Percentiles rank a stretch among this genome's conserved stretches.
Conservation (phyloP, 2,113 vertebrate genomes). For the Gymnogyps californianus region DNA sequence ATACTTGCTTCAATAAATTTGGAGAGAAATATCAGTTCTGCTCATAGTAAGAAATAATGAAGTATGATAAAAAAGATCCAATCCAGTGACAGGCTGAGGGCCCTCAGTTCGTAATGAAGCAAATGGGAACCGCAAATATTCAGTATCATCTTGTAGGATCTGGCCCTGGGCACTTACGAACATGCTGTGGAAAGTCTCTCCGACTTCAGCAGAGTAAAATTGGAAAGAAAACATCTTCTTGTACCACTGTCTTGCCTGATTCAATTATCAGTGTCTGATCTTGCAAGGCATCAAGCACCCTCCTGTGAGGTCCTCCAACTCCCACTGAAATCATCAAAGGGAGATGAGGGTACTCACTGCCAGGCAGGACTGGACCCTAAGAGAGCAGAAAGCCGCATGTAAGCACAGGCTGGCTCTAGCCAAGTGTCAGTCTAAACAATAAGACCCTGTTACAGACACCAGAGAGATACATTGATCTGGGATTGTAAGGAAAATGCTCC, state of each 20-base stretch:
- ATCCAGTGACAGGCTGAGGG: background rate
- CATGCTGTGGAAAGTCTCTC: background rate
- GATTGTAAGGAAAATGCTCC: background rate
- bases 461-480: background rate
- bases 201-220: background rate
- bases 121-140: background rate
- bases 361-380: background rate
- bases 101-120: background rate
- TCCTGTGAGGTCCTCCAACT: constrained; percentile 23
- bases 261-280: constrained; percentile 25
- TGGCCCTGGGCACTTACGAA: background rate
- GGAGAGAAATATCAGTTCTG: background rate
- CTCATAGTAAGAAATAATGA: background rate
- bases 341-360: background rate
- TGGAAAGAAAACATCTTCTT: constrained; percentile 49
- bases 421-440: background rate
- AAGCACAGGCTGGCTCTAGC: background rate
- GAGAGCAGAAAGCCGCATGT: background rate
- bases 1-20: background rate
- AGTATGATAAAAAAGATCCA: background rate
- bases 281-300: background rate
- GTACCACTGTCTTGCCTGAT: background rate
- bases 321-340: background rate
- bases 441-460: background rate
- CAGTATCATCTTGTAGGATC: background rate